Percentiles rank a stretch among this genome's conserved stretches.
Evolutionary conservation across 2,888 invertebrate genomes (phyloP).

Genomic region (Eudemis profundana): DNA sequence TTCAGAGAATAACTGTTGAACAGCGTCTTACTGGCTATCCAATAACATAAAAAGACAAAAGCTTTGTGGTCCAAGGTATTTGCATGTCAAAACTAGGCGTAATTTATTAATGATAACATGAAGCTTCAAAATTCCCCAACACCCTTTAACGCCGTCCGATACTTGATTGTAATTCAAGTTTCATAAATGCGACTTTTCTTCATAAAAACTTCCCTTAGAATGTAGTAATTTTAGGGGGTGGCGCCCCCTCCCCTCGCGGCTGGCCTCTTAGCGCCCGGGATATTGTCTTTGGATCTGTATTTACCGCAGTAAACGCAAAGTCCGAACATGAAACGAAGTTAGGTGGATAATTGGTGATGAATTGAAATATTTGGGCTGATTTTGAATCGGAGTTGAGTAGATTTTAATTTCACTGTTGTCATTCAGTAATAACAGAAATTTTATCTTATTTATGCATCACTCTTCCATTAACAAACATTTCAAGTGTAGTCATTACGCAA

Average conservation of each 20-base stretch:
- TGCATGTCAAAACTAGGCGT: background rate
- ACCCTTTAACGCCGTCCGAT: conserved; percentile 59
- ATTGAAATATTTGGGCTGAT: no score
- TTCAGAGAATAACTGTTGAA: no score
- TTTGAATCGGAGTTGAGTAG: no score
- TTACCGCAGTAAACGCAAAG: conserved; percentile 72
- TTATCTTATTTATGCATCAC: no score
- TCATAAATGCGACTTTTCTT: conserved; percentile 83
- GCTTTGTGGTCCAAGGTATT: no score
- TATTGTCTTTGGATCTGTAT: conserved; percentile 85
- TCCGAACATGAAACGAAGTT: conserved; percentile 58
- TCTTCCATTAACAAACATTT: no score
- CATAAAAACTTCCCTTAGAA: conserved; percentile 85
- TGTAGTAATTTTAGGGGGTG: conserved; percentile 83
- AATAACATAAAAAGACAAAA: no score
- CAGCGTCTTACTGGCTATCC: no score
- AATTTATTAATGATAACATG: background rate
- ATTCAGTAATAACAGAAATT: no score
- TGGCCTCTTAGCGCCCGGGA: conserved; percentile 84
- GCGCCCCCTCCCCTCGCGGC: conserved; percentile 66
- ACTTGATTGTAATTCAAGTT: conserved; percentile 80
- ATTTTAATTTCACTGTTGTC: no score
- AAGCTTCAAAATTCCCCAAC: background rate
- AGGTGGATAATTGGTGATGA: background rate
- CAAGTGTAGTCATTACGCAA: no score